Base-by-base conservation (phyloP, 2,113 vertebrate species). In the Indicator maculatus region DNA sequence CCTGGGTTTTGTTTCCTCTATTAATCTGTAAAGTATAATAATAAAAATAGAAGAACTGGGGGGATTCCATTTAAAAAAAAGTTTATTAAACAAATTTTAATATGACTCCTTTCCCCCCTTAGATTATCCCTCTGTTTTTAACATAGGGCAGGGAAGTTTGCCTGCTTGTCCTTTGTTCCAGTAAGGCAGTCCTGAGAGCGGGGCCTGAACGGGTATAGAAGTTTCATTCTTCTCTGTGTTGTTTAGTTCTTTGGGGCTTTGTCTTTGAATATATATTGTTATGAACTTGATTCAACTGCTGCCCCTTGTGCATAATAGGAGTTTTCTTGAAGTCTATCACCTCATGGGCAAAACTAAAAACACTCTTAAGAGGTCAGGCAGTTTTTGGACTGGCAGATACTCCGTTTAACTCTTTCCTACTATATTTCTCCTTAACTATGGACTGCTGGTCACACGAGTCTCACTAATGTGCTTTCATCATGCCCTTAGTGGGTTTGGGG, bases 401-500 rank as follows among this genome's bases (percentile, higher is more conserved):
- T 87, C 30, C 28, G n/a, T 31, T 45, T 38, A n/a, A 2, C 19
- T 60, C 0, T 63, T 75, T 31, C 13, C 13, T 84, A 5, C 31
- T 70, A 5, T 27, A 5, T 88, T 83, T 47, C 36, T 77, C 14
- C 31, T 50, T 6, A 77, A 6, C 30, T 61, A 8, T 59, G 41
- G 38, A 24, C 28, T 8, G 5, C 5, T 47, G 56, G n/a, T 67
- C 19, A 20, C 39, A 47, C 16, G 41, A 9, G 67, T 83, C 53
- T 18, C 30, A 28, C 33, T 71, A 30, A 36, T 0, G 0, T 60
- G 67, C 28, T 44, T 91, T 76, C 55, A 31, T 50, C 0, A 0
- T 27, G 13, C 24, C 5, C 12, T 66, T 73, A 9, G 4, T 77
- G 67, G 78, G 21, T 50, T 79, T 72, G 55, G 31, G 31, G 23